Base-by-base conservation (phyloP, 2,113 vertebrate species). In the Corvus moneduloides region DNA sequence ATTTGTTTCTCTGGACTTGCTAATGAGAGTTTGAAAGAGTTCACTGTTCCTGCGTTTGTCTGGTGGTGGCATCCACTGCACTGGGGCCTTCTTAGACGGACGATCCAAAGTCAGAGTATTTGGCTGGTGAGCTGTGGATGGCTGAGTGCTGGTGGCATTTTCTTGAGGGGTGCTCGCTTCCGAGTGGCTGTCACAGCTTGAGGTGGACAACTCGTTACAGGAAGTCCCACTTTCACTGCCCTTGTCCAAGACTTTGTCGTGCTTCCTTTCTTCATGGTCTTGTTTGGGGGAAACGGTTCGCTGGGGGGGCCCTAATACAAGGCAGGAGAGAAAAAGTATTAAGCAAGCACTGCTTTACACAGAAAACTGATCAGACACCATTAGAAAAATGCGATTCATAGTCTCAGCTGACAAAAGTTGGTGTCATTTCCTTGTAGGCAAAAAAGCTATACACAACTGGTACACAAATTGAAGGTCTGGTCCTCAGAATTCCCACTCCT, bases 1-100 rank as follows among this genome's bases (percentile, higher is more conserved):
- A 56, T 98, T 99, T 16, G 98, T 98, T 94, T 98, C 98, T 83
- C 98, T 97, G 72, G 98, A 98, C 95, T 98, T 98, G 94, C 98
- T 99, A 96, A 98, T 99, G 92, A 99, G 98, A 24, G 98, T 98
- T 97, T 99, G 98, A 97, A 99, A 99, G 89, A 99, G 98, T 98
- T 99, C 99, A 87, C 99, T 99, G 97, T 99, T 99, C 73, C 99
- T 98, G 89, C 99, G 98, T 96, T 99, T 99, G 92, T 99, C 98
- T 14, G 98, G 98, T 1, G 98, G 94, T 41, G 98, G 98, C 97
- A 99, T 98, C 98, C 98, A 99, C 67, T 98, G 98, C 68, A 98
- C 97, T 0, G 98, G 98, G 1, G 98, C 98, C 62, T 99, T 99
- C 97, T 98, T 99, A 11, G 98, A 98, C 0, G 98, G 98, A 12